Percentiles rank a stretch among this genome's conserved stretches.
Evolutionary conservation across 2,888 invertebrate genomes (phyloP).

Genomic region (Hecatera dysodea): DNA sequence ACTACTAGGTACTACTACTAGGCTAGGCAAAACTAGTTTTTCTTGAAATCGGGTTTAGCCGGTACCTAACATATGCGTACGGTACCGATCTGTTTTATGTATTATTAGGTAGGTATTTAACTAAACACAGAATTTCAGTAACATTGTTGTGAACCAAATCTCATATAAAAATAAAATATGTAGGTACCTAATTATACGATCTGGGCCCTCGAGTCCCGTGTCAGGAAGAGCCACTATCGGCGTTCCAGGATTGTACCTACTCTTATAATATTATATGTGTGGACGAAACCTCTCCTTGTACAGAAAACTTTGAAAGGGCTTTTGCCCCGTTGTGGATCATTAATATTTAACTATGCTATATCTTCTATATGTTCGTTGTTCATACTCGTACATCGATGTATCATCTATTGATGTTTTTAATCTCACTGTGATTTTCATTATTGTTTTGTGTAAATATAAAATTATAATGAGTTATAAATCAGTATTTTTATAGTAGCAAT

Average conservation of each 20-base stretch:
- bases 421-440: constrained; percentile 87
- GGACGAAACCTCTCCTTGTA: constrained; percentile 66
- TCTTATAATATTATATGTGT: constrained; percentile 50
- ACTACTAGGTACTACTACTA: no score
- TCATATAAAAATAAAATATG: constrained; percentile 13
- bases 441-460: constrained; percentile 88
- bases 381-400: constrained; percentile 75
- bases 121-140: constrained; percentile 9
- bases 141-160: constrained; percentile 24
- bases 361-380: constrained; percentile 69
- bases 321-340: constrained; percentile 59
- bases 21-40: no score
- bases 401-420: constrained; percentile 80
- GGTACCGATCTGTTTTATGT: not conserved
- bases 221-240: constrained; percentile 17
- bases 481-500: constrained; percentile 65
- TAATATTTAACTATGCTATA: constrained; percentile 60
- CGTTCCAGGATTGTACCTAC: constrained; percentile 41
- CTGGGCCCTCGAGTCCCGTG: constrained; percentile 2
- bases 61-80: no score
- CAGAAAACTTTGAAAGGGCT: constrained; percentile 55
- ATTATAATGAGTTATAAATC: constrained; percentile 79
- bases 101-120: not conserved
- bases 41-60: no score
- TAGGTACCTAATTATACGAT: constrained; percentile 2